Evolutionary conservation across 92 coral and sea anemone species (phyloP).

Genomic region (Palythoa grandiflora): DNA sequence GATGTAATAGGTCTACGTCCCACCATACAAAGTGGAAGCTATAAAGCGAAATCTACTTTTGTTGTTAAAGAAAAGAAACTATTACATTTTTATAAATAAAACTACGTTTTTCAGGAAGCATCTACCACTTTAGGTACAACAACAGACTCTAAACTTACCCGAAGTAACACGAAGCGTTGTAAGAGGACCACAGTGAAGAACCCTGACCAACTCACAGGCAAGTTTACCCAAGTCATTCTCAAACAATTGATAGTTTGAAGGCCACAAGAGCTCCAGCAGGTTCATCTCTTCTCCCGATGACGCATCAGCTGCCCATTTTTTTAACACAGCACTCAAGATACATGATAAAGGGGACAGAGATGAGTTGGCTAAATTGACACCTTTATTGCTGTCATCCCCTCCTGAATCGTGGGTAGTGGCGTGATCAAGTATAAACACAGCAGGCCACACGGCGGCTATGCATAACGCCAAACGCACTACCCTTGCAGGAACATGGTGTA

Average conservation of each 20-base stretch:
- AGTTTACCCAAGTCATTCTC: slow-evolving; percentile 19
- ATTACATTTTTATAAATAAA: no score
- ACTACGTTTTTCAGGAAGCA: no score
- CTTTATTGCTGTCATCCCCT: slow-evolving; percentile 3
- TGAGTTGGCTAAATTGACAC: not conserved
- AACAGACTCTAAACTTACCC: not conserved
- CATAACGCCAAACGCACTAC: slow-evolving; percentile 65
- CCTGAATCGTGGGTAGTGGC: not conserved
- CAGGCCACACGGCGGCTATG: slow-evolving; percentile 87
- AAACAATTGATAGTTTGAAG: not conserved
- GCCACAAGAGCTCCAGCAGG: slow-evolving; percentile 39
- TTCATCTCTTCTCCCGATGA: slow-evolving; percentile 56
- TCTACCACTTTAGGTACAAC: not conserved
- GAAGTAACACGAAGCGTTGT: not conserved
- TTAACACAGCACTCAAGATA: slow-evolving; percentile 58
- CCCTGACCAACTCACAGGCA: slow-evolving; percentile 4
- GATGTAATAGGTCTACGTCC: no score
- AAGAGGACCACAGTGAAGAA: slow-evolving; percentile 19
- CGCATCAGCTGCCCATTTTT: slow-evolving; percentile 54
- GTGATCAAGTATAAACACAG: slow-evolving; percentile 53
- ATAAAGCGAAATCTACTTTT: no score
- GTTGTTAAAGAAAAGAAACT: no score
- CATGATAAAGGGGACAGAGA: slow-evolving; percentile 59
- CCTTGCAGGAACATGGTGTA: slow-evolving; percentile 55
- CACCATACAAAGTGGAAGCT: no score